phyloP scores from a whole-genome alignment of 2,888 invertebrate genomes.

The Tetragonisca angustula region DNA sequence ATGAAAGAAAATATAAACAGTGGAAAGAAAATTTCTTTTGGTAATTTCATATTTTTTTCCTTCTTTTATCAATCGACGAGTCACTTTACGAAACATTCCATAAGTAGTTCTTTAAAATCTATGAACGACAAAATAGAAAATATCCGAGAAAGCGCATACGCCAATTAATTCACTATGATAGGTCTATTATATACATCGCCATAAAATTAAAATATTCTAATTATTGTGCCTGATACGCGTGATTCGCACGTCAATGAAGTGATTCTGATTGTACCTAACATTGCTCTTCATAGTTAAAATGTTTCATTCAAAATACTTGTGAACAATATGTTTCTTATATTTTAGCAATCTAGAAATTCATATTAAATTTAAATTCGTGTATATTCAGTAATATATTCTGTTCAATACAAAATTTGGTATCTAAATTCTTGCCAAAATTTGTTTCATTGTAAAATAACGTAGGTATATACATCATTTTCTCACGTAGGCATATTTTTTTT shows the following conservation, averaged over 20 bases:
- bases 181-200: background rate
- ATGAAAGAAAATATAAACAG: background rate
- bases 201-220: background rate
- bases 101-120: constrained; percentile 12
- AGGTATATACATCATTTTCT: too few species aligned
- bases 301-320: background rate
- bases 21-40: background rate
- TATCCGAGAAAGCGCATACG: background rate
- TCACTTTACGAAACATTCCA: background rate
- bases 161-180: constrained; percentile 3
- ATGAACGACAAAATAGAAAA: background rate
- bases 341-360: too few species aligned
- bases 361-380: too few species aligned
- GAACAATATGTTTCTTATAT: too few species aligned
- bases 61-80: background rate
- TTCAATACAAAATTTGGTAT: too few species aligned
- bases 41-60: background rate
- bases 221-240: background rate
- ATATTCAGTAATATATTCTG: too few species aligned
- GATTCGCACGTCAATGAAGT: background rate
- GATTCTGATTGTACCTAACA: constrained; percentile 10
- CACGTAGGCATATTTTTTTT: too few species aligned
- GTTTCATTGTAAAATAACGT: too few species aligned
- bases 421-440: too few species aligned
- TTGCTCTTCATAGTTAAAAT: background rate